Conservation (phyloP, 2,888 invertebrate species). For the Crepidodera aurea region DNA sequence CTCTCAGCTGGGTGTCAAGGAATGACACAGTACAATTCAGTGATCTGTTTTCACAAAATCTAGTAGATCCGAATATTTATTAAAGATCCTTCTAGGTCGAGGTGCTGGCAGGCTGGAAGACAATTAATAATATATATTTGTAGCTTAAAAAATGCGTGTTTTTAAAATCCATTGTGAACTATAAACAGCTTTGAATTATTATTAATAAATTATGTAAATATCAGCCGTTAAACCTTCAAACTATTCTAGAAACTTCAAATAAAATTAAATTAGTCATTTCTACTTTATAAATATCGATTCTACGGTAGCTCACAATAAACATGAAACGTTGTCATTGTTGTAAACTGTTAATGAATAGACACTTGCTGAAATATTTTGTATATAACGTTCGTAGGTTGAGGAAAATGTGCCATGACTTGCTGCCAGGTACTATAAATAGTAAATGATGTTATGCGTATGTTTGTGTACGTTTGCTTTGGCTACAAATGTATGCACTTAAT, state of each 20-base stretch:
- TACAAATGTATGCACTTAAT: conserved; percentile 12
- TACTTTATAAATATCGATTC: background rate
- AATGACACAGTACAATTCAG: too few species aligned
- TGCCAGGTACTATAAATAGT: conserved; percentile 49
- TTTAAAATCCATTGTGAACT: background rate
- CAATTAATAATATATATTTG: too few species aligned
- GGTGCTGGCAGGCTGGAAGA: too few species aligned
- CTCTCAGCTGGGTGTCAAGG: too few species aligned
- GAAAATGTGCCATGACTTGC: conserved; percentile 26
- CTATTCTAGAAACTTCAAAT: background rate
- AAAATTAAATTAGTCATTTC: background rate
- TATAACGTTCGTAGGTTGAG: conserved; percentile 15
- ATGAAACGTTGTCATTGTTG: background rate
- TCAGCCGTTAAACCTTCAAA: background rate
- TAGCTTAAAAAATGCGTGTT: too few species aligned
- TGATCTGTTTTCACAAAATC: too few species aligned
- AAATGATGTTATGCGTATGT: conserved; percentile 48
- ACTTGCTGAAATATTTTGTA: conserved; percentile 17
- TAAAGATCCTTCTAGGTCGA: too few species aligned
- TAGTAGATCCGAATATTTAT: too few species aligned
- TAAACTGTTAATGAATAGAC: conserved; percentile 3
- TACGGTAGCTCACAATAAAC: background rate
- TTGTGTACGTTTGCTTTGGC: conserved; percentile 29
- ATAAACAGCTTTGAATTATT: background rate
- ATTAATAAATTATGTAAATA: background rate